Base-by-base conservation (phyloP, 92 coral and sea anemone species). In the Porites rus region DNA sequence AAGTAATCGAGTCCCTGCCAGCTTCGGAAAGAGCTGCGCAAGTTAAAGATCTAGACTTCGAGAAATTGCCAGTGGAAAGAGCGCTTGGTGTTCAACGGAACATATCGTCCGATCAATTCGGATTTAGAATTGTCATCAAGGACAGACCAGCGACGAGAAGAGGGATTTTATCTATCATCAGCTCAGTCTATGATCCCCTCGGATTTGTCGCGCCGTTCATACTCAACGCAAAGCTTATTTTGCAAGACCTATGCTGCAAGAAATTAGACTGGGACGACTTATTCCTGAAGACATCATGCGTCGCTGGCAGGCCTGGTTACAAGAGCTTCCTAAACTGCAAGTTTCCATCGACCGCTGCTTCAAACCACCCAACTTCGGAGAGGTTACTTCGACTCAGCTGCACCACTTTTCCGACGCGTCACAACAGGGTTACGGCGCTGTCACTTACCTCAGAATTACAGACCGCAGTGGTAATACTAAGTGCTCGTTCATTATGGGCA, bases 281-380 rank as follows among this genome's bases (percentile, higher is more conserved):
- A 81, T 87, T 50, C 65, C 74, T 2, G 86, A 87, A 46, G 78
- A 79, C 12, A 60, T 18, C 69, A 54, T 43, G 10, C 79, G 72
- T 12, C 86, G 80, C 43, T 87, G 90, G 90, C 64, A 87, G 61
- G 66, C 82, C 46, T 88, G 91, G 91, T 16, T 88, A 16, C 67
- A 88, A 38, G 84, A 83, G 43, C 84, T 83, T 18, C 88, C 88
- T 21, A 88, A 83, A 18, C 71, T n/a, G 84, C 76, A 88, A 24
- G 65, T 88, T n/a, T 8, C 60, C 1, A 68, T 68, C 8, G 76
- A 81, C 25, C 87, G 87, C 22, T 88, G 78, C 60, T 81, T 88
- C 6, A 75, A 88, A 54, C 69, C 91, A 51, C 2, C 19, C 1
- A 74, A n/a, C 67, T 31, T 17, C 6, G 72, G 25, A 81, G 81